A percentile compares a stretch with the other conserved stretches of the same genome.
Conservation (phyloP, 2,113 vertebrate genomes). For the Protobothrops mucrosquamatus region DNA sequence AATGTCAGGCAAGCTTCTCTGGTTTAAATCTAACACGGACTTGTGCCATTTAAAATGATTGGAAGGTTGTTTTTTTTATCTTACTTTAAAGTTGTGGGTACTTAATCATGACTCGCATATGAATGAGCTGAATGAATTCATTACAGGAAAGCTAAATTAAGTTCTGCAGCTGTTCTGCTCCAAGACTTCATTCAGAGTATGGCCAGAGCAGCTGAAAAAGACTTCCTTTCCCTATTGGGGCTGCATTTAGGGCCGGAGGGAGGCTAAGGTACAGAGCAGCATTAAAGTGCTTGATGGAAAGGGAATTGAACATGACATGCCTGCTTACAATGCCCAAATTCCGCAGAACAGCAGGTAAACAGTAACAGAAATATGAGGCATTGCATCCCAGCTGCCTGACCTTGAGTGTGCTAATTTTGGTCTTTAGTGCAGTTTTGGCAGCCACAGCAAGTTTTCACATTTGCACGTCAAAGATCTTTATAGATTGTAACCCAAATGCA, state of each 20-base stretch:
- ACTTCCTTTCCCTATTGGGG: constrained; percentile 58
- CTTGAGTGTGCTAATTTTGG: constrained; percentile 40
- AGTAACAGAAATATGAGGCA: not conserved
- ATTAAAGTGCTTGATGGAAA: constrained; percentile 56
- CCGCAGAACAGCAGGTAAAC: constrained; percentile 8
- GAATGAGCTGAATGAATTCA: constrained; percentile 70
- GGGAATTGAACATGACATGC: constrained; percentile 55
- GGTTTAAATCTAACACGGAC: constrained; percentile 64
- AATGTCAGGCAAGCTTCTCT: constrained; percentile 57
- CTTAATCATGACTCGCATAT: constrained; percentile 62
- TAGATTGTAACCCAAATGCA: constrained; percentile 38
- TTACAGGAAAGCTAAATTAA: constrained; percentile 71
- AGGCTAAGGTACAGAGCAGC: constrained; percentile 45
- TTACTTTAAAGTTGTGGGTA: constrained; percentile 67
- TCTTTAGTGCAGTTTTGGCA: constrained; percentile 42
- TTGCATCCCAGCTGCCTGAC: constrained; percentile 16
- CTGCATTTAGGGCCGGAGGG: constrained; percentile 51
- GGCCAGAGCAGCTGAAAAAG: constrained; percentile 56
- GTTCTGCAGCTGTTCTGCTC: constrained; percentile 72
- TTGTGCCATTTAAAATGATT: constrained; percentile 66
- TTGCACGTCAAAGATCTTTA: constrained; percentile 49
- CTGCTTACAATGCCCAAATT: constrained; percentile 28
- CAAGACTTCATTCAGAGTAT: constrained; percentile 55
- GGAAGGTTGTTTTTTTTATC: constrained; percentile 44
- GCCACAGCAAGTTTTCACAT: constrained; percentile 44